A percentile compares a stretch with the other conserved stretches of the same genome.
Conservation (phyloP, 2,797 vertebrate species). For the Nothura maculosa region DNA sequence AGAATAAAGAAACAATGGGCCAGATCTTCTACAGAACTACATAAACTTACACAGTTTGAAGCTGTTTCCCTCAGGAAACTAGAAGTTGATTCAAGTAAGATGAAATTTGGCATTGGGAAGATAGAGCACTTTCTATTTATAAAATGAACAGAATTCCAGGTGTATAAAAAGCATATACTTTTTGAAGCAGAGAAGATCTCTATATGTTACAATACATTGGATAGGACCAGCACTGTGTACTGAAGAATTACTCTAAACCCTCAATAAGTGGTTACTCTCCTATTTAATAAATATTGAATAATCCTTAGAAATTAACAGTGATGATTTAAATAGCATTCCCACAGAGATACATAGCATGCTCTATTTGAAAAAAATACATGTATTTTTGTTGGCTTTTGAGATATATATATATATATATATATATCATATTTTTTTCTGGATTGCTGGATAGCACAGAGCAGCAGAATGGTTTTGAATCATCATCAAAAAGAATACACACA, state of each 20-base stretch:
- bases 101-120: neutral
- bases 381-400: neutral
- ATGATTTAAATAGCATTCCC: neutral
- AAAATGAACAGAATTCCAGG: neutral
- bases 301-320: neutral
- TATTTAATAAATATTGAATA: neutral
- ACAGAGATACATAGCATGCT: neutral
- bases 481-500: neutral
- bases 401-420: no score
- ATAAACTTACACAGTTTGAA: neutral
- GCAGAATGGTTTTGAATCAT: neutral
- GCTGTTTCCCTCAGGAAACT: neutral
- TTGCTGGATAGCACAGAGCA: neutral
- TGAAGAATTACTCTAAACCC: neutral
- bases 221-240: neutral
- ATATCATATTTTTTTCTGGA: neutral
- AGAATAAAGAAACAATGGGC: constrained; percentile 7
- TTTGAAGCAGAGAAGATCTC: neutral
- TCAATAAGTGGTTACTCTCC: constrained; percentile 21
- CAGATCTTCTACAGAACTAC: neutral
- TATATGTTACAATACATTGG: neutral
- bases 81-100: neutral
- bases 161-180: neutral
- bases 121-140: neutral
- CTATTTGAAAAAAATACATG: neutral